phyloP scores from a whole-genome alignment of 1,140 invertebrate genomes.

The Planococcus citri region DNA sequence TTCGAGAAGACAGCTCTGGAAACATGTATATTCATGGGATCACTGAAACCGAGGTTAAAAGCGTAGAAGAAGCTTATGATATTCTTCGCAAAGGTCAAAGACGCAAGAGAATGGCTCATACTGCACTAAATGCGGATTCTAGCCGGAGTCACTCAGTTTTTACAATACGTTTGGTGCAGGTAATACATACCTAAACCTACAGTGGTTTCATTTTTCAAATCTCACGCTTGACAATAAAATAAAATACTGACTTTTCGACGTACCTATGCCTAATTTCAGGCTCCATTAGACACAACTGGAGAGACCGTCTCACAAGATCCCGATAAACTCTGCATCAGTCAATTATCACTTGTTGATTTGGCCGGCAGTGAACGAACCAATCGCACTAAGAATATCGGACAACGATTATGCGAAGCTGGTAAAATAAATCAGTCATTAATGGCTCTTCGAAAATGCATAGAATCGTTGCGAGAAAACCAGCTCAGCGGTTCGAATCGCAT shows the following conservation, averaged over 20 bases:
- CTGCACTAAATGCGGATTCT: conserved; percentile 77
- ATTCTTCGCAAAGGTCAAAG: conserved; percentile 66
- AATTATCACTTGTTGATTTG: conserved; percentile 86
- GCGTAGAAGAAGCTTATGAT: conserved; percentile 82
- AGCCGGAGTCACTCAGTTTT: conserved; percentile 91
- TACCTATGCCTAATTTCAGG: no score
- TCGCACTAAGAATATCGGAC: conserved; percentile 71
- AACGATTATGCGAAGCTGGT: conserved; percentile 66
- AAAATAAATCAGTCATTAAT: conserved; percentile 82
- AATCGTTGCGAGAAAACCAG: conserved; percentile 84
- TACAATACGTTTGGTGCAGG: conserved; percentile 78
- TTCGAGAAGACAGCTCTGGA: conserved; percentile 61
- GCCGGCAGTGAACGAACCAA: conserved; percentile 85
- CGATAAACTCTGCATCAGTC: conserved; percentile 54
- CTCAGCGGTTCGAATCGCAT: conserved; percentile 48
- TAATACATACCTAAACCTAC: no score
- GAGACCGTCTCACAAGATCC: conserved; percentile 46
- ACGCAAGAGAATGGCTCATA: conserved; percentile 73
- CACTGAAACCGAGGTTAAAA: conserved; percentile 81
- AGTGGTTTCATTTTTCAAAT: no score
- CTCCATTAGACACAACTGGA: conserved; percentile 57
- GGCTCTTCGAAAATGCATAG: conserved; percentile 73
- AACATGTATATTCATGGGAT: conserved; percentile 86
- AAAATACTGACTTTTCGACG: no score
- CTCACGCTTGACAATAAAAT: no score